Evolutionary conservation across 2,797 vertebrate species (phyloP), one percentile per base, ranked within the genome.

Genomic region (Intellagama lesueurii): DNA sequence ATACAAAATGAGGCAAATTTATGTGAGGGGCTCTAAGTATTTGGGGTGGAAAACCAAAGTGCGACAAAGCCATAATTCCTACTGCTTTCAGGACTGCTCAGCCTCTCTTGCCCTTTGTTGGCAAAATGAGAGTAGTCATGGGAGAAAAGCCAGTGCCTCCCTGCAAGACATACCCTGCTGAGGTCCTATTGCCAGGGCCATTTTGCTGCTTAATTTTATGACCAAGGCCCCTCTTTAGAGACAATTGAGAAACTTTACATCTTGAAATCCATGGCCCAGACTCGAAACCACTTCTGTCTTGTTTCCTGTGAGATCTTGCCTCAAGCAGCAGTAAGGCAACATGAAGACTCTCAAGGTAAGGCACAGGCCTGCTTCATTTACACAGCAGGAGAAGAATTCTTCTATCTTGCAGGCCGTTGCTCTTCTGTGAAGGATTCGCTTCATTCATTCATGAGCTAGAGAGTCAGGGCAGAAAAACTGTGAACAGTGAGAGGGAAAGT

Each of bases 1-100:
- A 91, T 91, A 94, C 30, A 94, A 90, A 95, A 94, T 93, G 86
- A 85, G 82, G 87, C 91, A 92, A 90, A 94, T 94, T 95, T 93
- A 92, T 85, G 84, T 64, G 80, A 73, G 32, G 69, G 90, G 93
- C 85, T 86, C 86, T 73, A n/a, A 81, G 78, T 85, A 93, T 88
- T 85, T 90, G 90, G 91, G 93, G 92, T 91, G 93, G 94, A 89
- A 92, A 88, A 73, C 0, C 30, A 70, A 87, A 90, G 90, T 87
- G 86, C 89, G 88, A 89, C 87, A 60, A 85, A 86, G 79, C 83
- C 77, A 73, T 80, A 73, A 86, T 87, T 92, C 78, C 69, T 64
- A 35, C 60, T 30, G 28, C 26, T 87, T 87, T 35, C 22, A 11
- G 24, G 73, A 70, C n/a, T 40, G 78, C 88, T 81, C 79, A 76